phyloP scores from a whole-genome alignment of 2,797 vertebrate genomes.

The Philypnodon macrostomus region DNA sequence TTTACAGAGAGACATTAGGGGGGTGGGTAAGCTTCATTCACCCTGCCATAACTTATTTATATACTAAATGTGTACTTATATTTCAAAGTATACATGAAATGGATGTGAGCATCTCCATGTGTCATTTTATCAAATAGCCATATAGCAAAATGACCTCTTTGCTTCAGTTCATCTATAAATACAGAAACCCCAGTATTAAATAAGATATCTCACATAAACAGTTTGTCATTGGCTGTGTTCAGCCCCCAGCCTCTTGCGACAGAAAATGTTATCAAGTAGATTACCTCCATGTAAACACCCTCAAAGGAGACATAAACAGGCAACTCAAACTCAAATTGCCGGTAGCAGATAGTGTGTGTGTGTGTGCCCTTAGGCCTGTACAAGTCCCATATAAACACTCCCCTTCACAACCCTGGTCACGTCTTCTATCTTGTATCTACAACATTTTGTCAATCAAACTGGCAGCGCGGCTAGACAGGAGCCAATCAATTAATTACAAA shows the following conservation, averaged over 20 bases:
- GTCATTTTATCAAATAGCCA: too few relatives aligned
- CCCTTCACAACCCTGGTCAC: conserved; percentile 46
- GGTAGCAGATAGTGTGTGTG: background rate
- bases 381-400: conserved; percentile 14
- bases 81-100: too few relatives aligned
- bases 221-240: background rate
- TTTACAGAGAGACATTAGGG: too few relatives aligned
- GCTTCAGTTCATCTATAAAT: background rate
- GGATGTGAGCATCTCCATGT: too few relatives aligned
- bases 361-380: conserved; percentile 18
- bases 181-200: background rate
- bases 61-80: too few relatives aligned
- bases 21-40: too few relatives aligned
- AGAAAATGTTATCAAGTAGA: background rate
- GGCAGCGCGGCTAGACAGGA: conserved; percentile 45
- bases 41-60: too few relatives aligned
- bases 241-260: background rate
- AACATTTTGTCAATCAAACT: conserved; percentile 50
- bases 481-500: conserved; percentile 73
- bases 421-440: conserved; percentile 38
- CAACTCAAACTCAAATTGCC: conserved; percentile 1
- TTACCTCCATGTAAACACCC: conserved; percentile 12
- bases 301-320: conserved; percentile 12
- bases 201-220: background rate
- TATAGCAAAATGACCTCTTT: too few relatives aligned